A percentile compares a stretch with the other conserved stretches of the same genome.
phyloP scores from a whole-genome alignment of 2,888 invertebrate species.

The Chromoteleia sp. region DNA sequence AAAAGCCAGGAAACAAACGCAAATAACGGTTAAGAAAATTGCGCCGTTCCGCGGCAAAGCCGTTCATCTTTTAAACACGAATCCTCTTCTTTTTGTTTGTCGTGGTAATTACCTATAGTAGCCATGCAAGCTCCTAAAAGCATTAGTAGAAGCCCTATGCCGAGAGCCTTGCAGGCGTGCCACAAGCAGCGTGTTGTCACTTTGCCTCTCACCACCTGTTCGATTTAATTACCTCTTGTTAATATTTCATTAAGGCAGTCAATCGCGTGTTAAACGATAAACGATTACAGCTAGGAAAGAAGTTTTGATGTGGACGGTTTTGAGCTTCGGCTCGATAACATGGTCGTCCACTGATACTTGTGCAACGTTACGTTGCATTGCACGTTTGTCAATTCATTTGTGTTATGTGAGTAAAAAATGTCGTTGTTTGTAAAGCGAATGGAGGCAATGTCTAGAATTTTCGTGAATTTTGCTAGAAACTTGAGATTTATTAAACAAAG shows the following conservation, averaged over 20 bases:
- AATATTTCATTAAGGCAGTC: constrained; percentile 63
- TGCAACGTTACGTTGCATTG: background rate
- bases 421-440: background rate
- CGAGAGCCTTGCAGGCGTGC: constrained; percentile 97
- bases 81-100: constrained; percentile 38
- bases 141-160: constrained; percentile 94
- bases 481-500: background rate
- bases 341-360: constrained; percentile 1
- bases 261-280: constrained; percentile 60
- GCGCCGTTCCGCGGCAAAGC: background rate
- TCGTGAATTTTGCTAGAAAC: background rate
- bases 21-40: constrained; percentile 24
- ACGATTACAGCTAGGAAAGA: constrained; percentile 41
- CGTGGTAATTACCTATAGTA: constrained; percentile 89
- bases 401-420: background rate
- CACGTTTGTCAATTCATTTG: background rate
- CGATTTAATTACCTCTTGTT: constrained; percentile 72
- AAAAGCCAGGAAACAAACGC: constrained; percentile 16
- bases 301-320: constrained; percentile 16
- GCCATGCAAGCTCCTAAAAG: constrained; percentile 96
- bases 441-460: background rate
- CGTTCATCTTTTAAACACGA: constrained; percentile 34
- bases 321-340: constrained; percentile 20
- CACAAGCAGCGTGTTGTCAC: constrained; percentile 95
- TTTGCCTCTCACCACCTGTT: constrained; percentile 92